Evolutionary conservation across 2,797 vertebrate species (phyloP), one percentile per base, ranked within the genome.

Genomic region (Artibeus jamaicensis): DNA sequence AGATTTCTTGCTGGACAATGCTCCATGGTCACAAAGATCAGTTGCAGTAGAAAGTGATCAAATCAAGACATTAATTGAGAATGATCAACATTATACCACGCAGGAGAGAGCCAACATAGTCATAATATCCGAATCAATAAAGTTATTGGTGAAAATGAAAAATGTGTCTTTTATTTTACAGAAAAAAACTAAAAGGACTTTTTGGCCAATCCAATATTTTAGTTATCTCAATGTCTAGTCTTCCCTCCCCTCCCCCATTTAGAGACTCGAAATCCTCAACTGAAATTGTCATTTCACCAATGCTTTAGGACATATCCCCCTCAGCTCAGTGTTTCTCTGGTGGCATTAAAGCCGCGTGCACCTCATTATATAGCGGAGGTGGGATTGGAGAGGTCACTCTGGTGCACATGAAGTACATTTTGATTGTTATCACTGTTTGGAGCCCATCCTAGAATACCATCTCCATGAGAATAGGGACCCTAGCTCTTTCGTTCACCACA

Each of bases 261-360:
- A 96, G 65, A 94, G 34, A 93, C 85, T 77, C 42, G 46, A 95
- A 93, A 84, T 82, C 71, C 48, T 84, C 50, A 81, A 50, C 76
- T 89, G 84, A 55, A 34, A 71, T 70, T 65, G 10, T 71, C 73
- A 57, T 86, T 14, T 92, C 67, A 48, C 34, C n/a, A 50, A 89
- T 39, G n/a, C 48, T 83, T 86, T 12, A 74, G 81, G 48, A 83
- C 46, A 84, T 10, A 18, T 34, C 21, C 57, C 29, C n/a, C 32
- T 82, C 14, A 74, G 39, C 12, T 83, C 83, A 48, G 37, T 79
- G 44, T 83, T 88, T 21, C 29, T 42, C 21, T 87, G 37, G 32
- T 74, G 37, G 14, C 50, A 59, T 26, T 50, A 71, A 91, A 84
- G 55, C 34, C 59, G 10, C 29, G 3, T 59, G 24, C 46, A 22